These are phyloP conservation scores for Cataglyphis rosenhaueri DNA, from an alignment of 2,888 invertebrate species.

Conservation along the genomic window DNA sequence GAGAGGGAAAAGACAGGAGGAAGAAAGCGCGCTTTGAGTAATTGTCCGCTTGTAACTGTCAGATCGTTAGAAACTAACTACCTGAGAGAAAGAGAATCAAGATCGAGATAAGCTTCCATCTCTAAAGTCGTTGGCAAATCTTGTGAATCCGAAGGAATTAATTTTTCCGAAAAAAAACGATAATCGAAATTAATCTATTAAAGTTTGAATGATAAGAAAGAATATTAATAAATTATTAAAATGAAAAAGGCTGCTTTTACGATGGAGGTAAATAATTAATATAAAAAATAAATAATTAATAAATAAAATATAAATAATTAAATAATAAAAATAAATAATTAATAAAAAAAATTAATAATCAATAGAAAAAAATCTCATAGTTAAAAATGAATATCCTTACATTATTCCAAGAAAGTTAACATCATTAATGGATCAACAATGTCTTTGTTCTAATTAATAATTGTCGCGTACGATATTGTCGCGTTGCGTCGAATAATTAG, in stretches of 20 bases:
- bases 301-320: too few relatives aligned
- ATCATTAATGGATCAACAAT: not conserved
- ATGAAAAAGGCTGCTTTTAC: not conserved
- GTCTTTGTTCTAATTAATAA: not conserved
- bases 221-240: not conserved
- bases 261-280: not conserved
- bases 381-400: not conserved
- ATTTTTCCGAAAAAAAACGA: not conserved
- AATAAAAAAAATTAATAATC: too few relatives aligned
- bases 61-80: slow-evolving; percentile 79
- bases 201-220: not conserved
- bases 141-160: not conserved
- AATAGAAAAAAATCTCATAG: not conserved
- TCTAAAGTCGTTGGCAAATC: not conserved
- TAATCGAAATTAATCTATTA: not conserved
- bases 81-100: slow-evolving; percentile 63
- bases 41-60: slow-evolving; percentile 82
- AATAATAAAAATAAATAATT: too few relatives aligned
- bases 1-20: slow-evolving; percentile 50
- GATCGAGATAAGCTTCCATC: slow-evolving; percentile 71
- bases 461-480: not conserved
- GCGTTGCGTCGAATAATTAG: not conserved
- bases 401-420: not conserved
- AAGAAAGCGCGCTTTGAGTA: slow-evolving; percentile 79
- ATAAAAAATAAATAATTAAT: not conserved